Evolutionary conservation across 2,888 invertebrate genomes (phyloP).

Genomic region (Scaptomyza caliginosa): DNA sequence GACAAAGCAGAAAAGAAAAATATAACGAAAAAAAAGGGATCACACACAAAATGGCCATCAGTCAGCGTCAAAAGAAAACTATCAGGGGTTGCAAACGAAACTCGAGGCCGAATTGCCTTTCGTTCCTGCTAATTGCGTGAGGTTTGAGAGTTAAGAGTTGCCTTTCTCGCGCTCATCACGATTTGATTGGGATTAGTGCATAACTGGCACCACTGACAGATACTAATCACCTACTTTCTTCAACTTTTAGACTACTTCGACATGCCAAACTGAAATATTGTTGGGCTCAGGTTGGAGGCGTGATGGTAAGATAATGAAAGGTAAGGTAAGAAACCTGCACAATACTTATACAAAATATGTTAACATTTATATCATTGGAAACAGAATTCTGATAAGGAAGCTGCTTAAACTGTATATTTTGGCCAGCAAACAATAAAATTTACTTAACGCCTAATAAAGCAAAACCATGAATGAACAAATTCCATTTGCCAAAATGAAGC

Average conservation of each 20-base stretch:
- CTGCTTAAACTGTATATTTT: background rate
- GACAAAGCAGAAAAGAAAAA: background rate
- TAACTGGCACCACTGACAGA: background rate
- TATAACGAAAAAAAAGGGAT: background rate
- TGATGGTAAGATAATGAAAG: background rate
- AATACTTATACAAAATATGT: background rate
- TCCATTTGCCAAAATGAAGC: slow-evolving; percentile 4
- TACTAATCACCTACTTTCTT: background rate
- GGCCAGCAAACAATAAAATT: background rate
- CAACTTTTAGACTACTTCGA: background rate
- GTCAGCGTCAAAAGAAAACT: slow-evolving; percentile 9
- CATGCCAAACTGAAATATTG: background rate
- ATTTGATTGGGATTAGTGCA: slow-evolving; percentile 6
- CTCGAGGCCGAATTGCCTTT: background rate
- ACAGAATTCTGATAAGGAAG: background rate
- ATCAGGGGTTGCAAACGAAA: background rate
- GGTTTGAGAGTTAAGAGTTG: background rate
- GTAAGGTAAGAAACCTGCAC: background rate
- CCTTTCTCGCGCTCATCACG: background rate
- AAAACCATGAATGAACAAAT: slow-evolving; percentile 2
- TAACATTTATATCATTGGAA: too few relatives aligned
- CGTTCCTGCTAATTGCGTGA: slow-evolving; percentile 3
- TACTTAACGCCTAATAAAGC: slow-evolving; percentile 5
- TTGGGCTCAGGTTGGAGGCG: background rate
- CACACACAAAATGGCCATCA: slow-evolving; percentile 12